Evolutionary conservation across 92 coral and sea anemone genomes (phyloP), one percentile per base, ranked within the genome.

Genomic region (Porites evermanni): DNA sequence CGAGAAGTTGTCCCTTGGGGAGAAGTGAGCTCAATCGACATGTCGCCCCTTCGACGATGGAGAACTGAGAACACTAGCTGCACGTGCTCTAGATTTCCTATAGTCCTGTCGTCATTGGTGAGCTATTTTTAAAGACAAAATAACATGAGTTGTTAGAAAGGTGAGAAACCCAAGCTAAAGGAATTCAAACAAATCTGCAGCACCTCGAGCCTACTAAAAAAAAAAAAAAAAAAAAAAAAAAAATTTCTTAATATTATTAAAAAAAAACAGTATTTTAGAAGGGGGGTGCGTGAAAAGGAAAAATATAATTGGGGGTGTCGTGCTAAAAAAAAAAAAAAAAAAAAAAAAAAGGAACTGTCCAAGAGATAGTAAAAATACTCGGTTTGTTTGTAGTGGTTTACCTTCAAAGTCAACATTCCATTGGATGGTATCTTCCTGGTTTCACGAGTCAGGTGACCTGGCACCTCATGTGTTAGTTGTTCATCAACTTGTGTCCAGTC

Each of bases 1-100:
- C 82, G 89, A 52, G 95, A 91, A 83, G 89, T 67, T 32, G 96
- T 93, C 66, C 89, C 96, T 38, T 88, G 91, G 54, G 96, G 96
- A 47, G 96, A 93, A 65, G 73, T 85, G 67, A 93, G 81, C 17
- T 87, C 83, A 14, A 93, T 89, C 13, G 50, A 87, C 69, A 93
- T 82, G 82, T 93, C 91, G 12, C 96, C 96, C 54, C 96, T 92
- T 64, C 89, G 87, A 67, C 90, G 96, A 75, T 93, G 93, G 13
- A 59, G 74, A 64, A 88, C 67, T 26, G 96, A 87, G 32, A 91
- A 53, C 63, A 88, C 78, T 8, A 93, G 8, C 63, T 93, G 94
- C 6, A 93, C 94, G 24, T 93, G 96, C 59, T 93, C 96, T 60
- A 93, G 74, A 38, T 89, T 88, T 1, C 32, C 67, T 18, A 93